phyloP scores from a whole-genome alignment of 1,140 invertebrate genomes.

The Triops longicaudatus region DNA sequence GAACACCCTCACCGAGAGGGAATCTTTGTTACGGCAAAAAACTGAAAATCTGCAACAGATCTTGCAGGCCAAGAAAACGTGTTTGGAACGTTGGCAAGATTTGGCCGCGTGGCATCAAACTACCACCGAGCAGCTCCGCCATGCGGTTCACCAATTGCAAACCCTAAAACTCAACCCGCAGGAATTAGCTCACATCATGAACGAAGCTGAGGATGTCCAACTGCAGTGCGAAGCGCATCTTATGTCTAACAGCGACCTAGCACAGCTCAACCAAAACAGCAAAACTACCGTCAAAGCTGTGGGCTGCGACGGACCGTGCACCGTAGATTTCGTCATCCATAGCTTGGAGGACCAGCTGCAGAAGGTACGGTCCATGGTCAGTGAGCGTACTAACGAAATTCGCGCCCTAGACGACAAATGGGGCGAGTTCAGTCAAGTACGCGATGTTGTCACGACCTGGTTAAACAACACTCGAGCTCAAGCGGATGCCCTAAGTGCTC shows the following conservation, averaged over 20 bases:
- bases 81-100: conserved; percentile 73
- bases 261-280: conserved; percentile 50
- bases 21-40: conserved; percentile 48
- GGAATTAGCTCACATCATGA: conserved; percentile 43
- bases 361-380: conserved; percentile 44
- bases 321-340: conserved; percentile 55
- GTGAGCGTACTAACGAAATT: conserved; percentile 59
- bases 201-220: conserved; percentile 50
- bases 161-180: conserved; percentile 57
- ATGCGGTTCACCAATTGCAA: conserved; percentile 68
- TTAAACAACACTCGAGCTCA: conserved; percentile 32
- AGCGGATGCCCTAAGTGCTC: conserved; percentile 32
- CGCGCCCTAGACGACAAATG: conserved; percentile 44
- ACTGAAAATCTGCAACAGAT: conserved; percentile 55
- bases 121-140: conserved; percentile 65
- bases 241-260: conserved; percentile 54
- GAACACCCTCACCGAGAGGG: conserved; percentile 60
- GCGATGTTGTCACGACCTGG: conserved; percentile 34
- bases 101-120: conserved; percentile 71
- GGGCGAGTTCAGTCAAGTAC: conserved; percentile 35
- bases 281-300: conserved; percentile 54
- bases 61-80: conserved; percentile 60
- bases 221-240: conserved; percentile 60
- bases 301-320: conserved; percentile 54
- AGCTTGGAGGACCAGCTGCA: conserved; percentile 51